Evolutionary conservation across 2,888 invertebrate species (phyloP).

Genomic region (Patella pellucida): DNA sequence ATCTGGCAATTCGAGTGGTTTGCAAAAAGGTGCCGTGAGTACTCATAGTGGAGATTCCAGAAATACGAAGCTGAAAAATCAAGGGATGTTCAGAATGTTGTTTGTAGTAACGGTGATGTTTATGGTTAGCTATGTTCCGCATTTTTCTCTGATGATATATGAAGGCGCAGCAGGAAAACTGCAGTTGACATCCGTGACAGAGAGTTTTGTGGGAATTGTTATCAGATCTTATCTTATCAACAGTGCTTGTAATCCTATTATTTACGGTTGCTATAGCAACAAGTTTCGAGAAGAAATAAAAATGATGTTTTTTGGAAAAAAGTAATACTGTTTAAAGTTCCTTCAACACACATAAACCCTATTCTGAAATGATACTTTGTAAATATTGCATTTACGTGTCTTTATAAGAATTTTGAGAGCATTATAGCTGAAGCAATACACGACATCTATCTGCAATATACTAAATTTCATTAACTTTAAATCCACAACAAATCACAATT

Average conservation of each 20-base stretch:
- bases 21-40: background rate
- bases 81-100: constrained; percentile 13
- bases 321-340: too few relatives aligned
- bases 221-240: constrained; percentile 16
- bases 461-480: too few relatives aligned
- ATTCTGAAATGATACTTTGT: too few relatives aligned
- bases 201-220: constrained; percentile 11
- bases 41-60: background rate
- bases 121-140: constrained; percentile 12
- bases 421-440: too few relatives aligned
- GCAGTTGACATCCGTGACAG: background rate
- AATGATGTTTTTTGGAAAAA: too few relatives aligned
- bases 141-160: constrained; percentile 8
- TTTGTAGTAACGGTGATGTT: constrained; percentile 14
- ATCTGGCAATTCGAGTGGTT: background rate
- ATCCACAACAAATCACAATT: too few relatives aligned
- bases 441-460: too few relatives aligned
- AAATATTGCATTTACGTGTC: too few relatives aligned
- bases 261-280: constrained; percentile 17
- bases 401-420: too few relatives aligned
- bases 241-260: constrained; percentile 20
- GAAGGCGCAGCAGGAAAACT: constrained; percentile 7
- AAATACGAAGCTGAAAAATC: background rate
- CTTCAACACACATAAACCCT: too few relatives aligned
- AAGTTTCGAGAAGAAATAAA: constrained; percentile 5